phyloP scores from a whole-genome alignment of 2,797 vertebrate genomes.

The Monodelphis domestica region DNA sequence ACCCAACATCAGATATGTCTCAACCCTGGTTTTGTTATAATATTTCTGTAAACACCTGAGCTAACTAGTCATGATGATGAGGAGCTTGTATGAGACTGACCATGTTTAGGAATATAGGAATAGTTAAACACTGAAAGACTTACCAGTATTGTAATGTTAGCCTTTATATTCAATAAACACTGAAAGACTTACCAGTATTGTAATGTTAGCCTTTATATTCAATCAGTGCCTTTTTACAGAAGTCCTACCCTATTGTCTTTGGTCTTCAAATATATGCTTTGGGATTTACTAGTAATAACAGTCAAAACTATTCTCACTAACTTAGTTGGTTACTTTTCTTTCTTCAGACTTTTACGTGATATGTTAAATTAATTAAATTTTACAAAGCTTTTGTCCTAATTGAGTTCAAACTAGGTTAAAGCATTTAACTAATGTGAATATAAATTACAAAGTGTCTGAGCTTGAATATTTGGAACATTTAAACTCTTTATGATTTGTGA shows the following conservation, averaged over 20 bases:
- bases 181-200: slow-evolving; percentile 16
- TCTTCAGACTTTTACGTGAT: slow-evolving; percentile 35
- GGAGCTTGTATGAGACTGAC: not conserved
- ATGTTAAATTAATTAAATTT: too few species aligned
- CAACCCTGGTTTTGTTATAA: not conserved
- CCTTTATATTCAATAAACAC: too few species aligned
- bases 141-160: not conserved
- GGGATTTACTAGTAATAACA: not conserved
- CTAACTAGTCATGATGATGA: not conserved
- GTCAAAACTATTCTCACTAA: slow-evolving; percentile 22
- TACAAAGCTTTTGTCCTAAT: slow-evolving; percentile 39
- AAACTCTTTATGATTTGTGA: slow-evolving; percentile 62
- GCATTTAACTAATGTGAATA: slow-evolving; percentile 42
- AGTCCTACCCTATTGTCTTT: not conserved
- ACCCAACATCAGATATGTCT: not conserved
- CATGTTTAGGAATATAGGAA: not conserved
- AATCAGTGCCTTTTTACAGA: slow-evolving; percentile 71
- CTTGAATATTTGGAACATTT: slow-evolving; percentile 47
- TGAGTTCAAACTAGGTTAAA: slow-evolving; percentile 51
- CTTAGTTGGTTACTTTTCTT: slow-evolving; percentile 38
- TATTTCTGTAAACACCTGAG: slow-evolving; percentile 1
- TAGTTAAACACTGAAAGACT: not conserved
- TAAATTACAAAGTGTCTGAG: slow-evolving; percentile 49
- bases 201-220: not conserved
- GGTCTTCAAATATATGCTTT: not conserved